phyloP scores from a whole-genome alignment of 2,888 invertebrate genomes.

The Cephonodes hylas region DNA sequence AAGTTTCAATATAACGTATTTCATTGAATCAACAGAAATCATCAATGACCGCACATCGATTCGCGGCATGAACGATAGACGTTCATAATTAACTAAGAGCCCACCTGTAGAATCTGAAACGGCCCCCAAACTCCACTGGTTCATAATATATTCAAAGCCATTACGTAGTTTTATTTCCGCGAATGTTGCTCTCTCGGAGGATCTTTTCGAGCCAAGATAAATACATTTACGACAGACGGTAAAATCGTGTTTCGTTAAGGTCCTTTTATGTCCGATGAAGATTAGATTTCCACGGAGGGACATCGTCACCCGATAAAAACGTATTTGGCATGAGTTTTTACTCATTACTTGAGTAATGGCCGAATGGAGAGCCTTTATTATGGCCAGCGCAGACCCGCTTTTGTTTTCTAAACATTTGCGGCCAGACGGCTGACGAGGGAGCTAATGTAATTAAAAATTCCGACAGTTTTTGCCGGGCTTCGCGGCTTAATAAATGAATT shows the following conservation, averaged over 20 bases:
- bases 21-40: not conserved
- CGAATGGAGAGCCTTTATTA: constrained; percentile 56
- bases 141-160: constrained; percentile 9
- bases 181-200: not conserved
- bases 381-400: constrained; percentile 51
- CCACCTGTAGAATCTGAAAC: constrained; percentile 42
- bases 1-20: not conserved
- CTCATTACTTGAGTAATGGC: constrained; percentile 56
- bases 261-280: constrained; percentile 15
- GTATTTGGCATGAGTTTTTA: constrained; percentile 43
- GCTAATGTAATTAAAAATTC: constrained; percentile 49
- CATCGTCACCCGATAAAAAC: constrained; percentile 33
- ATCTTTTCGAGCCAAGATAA: not conserved
- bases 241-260: constrained; percentile 6
- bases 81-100: constrained; percentile 33
- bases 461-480: constrained; percentile 35
- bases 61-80: constrained; percentile 18
- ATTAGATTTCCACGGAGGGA: constrained; percentile 32
- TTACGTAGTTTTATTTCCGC: constrained; percentile 9
- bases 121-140: not conserved
- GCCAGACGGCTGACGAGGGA: constrained; percentile 44
- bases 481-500: constrained; percentile 11
- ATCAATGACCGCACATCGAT: not conserved
- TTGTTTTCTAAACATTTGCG: constrained; percentile 50
- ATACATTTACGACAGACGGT: constrained; percentile 10